A percentile compares a stretch with the other conserved stretches of the same genome.
Conservation (phyloP, 2,888 invertebrate genomes). For the Chrysodeixis includens region DNA sequence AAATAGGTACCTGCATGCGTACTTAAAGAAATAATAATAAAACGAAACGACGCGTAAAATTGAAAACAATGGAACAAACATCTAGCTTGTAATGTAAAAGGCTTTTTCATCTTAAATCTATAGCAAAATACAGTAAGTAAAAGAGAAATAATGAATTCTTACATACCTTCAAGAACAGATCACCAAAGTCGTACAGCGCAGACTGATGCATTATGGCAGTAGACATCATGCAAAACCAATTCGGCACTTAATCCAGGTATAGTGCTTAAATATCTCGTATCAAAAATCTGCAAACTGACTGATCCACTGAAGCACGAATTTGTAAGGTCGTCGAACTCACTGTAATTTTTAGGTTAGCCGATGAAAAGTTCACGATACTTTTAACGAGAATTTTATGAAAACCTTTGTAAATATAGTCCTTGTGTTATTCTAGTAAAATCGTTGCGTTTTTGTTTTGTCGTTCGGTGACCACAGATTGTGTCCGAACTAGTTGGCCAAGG, state of each 20-base stretch:
- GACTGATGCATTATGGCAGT: conserved; percentile 94
- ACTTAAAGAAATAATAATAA: not conserved
- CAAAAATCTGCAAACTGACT: conserved; percentile 79
- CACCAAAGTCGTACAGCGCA: conserved; percentile 93
- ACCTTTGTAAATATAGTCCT: conserved; percentile 76
- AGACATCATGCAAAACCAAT: conserved; percentile 90
- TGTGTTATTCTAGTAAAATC: conserved; percentile 76
- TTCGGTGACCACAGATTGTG: conserved; percentile 85
- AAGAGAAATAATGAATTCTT: conserved; percentile 35
- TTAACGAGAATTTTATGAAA: conserved; percentile 82
- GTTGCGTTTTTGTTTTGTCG: conserved; percentile 86
- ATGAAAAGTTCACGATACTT: conserved; percentile 77
- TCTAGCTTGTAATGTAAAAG: not conserved
- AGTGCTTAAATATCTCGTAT: conserved; percentile 68
- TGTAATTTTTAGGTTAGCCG: conserved; percentile 79
- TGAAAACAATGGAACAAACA: not conserved
- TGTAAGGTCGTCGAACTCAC: conserved; percentile 82
- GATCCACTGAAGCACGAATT: conserved; percentile 85
- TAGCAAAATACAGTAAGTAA: conserved; percentile 8
- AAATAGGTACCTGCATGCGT: not conserved
- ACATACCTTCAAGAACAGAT: conserved; percentile 92
- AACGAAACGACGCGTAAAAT: not conserved
- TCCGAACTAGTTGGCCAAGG: conserved; percentile 85
- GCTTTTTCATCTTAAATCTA: conserved; percentile 4
- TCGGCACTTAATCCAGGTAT: conserved; percentile 86